Evolutionary conservation across 2,888 invertebrate genomes (phyloP).

Genomic region (Saturnia pavonia): DNA sequence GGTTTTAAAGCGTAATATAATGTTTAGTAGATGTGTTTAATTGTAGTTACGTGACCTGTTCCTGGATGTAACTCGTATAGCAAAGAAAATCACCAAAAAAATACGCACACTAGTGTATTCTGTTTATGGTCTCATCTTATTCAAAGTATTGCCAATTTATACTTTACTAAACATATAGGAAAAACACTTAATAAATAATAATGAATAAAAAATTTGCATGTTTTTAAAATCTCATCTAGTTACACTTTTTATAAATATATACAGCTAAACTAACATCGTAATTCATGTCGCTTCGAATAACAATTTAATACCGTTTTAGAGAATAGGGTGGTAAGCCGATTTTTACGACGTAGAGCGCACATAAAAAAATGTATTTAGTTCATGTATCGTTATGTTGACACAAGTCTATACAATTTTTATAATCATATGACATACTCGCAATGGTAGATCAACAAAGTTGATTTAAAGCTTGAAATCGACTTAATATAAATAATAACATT

Average conservation of each 20-base stretch:
- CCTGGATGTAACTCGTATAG: no score
- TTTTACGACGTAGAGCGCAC: not conserved
- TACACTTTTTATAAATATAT: not conserved
- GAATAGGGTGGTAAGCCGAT: constrained; percentile 8
- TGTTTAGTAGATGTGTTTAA: no score
- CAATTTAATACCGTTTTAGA: constrained; percentile 1
- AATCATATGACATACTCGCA: not conserved
- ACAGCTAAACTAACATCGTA: not conserved
- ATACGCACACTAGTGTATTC: no score
- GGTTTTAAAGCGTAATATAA: no score
- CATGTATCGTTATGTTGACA: not conserved
- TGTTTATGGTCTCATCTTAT: no score
- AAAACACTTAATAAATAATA: no score
- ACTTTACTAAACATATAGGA: no score
- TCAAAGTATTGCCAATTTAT: no score
- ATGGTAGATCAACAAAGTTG: not conserved
- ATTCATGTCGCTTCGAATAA: not conserved
- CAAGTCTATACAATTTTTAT: not conserved
- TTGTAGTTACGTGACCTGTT: no score
- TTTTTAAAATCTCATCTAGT: not conserved
- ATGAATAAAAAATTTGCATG: not conserved
- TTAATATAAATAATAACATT: not conserved
- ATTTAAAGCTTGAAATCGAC: not conserved
- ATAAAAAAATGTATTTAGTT: not conserved
- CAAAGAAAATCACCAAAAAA: no score